Evolutionary conservation across 2,888 invertebrate genomes (phyloP), one percentile per base, ranked within the genome.

Genomic region (Orchesellides sinensis): DNA sequence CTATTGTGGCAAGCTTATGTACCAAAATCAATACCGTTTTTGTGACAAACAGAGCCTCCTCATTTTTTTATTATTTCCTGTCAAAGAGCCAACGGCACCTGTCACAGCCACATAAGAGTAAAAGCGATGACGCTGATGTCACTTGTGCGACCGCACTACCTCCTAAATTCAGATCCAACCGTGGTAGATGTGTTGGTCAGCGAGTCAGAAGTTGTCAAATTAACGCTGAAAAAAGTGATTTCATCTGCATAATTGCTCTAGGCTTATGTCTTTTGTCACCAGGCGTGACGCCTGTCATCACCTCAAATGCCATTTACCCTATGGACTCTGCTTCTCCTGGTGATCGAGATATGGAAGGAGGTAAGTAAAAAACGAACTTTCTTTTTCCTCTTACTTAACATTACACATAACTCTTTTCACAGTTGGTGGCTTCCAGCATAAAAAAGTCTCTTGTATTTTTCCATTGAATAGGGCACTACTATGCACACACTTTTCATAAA

Each of bases 191-290:
- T 49, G 32, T 61, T 73, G 74, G 75, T 45, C 82, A 74, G 52
- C 78, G 56, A 54, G 79, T 85, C 83, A 84, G 85, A 86, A 86
- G 87, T 83, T 88, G 87, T 88, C 86, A 86, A 87, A 87, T 86
- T 85, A 88, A 83, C 72, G 78, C 78, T 81, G 85, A 84, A 69
- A 87, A 83, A 87, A 87, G 87, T 87, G 87, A 88, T 86, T 85
- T 87, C 85, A 86, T 88, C 85, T 88, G 70, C 86, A 87, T 88
- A 85, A 86, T 87, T 84, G 85, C 84, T 73, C 72, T 83, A 63
- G 80, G 83, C 75, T 81, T 87, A 32, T 87, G 85, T 80, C 81
- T 87, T 32, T 83, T 88, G 78, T 86, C 86, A 73, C 86, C 86
- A 21, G 61, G 74, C 68, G 88, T 88, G 73, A 86, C 86, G 80